Percentiles rank a stretch among this genome's conserved stretches.
Conservation (phyloP, 2,797 vertebrate genomes). For the Scyliorhinus canicula region DNA sequence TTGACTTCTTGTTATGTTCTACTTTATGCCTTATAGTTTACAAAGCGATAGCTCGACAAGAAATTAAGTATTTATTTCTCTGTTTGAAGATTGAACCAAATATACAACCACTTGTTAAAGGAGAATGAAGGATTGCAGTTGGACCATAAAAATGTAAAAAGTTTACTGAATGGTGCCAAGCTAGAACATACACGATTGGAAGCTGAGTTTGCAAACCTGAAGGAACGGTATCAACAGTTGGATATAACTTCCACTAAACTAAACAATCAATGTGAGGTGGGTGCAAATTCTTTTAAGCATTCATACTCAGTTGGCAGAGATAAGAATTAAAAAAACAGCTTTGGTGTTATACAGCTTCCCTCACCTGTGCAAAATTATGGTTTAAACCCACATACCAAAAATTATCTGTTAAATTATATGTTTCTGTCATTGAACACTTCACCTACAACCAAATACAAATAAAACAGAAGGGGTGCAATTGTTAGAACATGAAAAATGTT, state of each 20-base stretch:
- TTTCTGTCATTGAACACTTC: not conserved
- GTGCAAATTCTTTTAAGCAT: constrained; percentile 35
- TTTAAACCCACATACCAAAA: not conserved
- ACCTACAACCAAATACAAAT: not conserved
- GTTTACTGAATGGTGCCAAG: constrained; percentile 76
- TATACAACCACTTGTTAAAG: constrained; percentile 75
- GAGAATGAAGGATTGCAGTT: constrained; percentile 85
- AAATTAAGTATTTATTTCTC: constrained; percentile 41
- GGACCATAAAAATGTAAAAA: constrained; percentile 91
- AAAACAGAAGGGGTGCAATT: not conserved
- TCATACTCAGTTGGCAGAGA: not conserved
- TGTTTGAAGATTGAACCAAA: constrained; percentile 69
- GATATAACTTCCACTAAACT: constrained; percentile 93
- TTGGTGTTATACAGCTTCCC: not conserved
- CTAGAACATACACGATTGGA: constrained; percentile 92
- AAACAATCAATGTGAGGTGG: constrained; percentile 94
- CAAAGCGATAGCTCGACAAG: not conserved
- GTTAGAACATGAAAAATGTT: not conserved
- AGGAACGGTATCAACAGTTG: constrained; percentile 88
- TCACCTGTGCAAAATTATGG: not conserved
- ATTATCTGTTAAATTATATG: not conserved
- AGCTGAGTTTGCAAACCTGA: constrained; percentile 90
- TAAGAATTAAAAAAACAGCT: not conserved
- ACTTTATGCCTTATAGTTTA: not conserved
- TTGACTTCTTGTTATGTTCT: not conserved